phyloP scores from a whole-genome alignment of 2,113 vertebrate species.

The Eupsittula cactorum region DNA sequence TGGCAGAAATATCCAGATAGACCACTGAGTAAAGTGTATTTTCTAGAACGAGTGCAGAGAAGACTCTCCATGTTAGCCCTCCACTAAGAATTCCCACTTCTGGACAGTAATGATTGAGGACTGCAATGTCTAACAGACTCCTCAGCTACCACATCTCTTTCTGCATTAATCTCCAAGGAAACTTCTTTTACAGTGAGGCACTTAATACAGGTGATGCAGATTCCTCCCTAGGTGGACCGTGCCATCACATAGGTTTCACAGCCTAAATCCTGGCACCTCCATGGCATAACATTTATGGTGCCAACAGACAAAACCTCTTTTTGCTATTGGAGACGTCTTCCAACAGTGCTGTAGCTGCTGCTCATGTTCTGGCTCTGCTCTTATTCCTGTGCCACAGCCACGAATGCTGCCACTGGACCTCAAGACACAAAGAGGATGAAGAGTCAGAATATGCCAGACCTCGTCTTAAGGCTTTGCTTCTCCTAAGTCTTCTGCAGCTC shows the following conservation, averaged over 20 bases:
- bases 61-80: background rate
- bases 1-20: background rate
- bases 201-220: background rate
- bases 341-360: background rate
- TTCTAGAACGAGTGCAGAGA: background rate
- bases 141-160: background rate
- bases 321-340: background rate
- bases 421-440: background rate
- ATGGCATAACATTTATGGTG: background rate
- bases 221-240: background rate
- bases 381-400: background rate
- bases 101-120: background rate
- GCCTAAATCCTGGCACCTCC: background rate
- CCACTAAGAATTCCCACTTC: background rate
- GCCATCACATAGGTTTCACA: background rate
- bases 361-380: background rate
- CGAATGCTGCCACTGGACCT: background rate
- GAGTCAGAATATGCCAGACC: background rate
- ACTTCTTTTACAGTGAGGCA: background rate
- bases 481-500: background rate
- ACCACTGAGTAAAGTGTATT: background rate
- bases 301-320: background rate
- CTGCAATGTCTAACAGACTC: background rate
- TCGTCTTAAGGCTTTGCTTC: background rate
- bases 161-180: background rate